Evolutionary conservation across 2,113 vertebrate genomes (phyloP), one percentile per base, ranked within the genome.

Genomic region (Chaetodon trifascialis): DNA sequence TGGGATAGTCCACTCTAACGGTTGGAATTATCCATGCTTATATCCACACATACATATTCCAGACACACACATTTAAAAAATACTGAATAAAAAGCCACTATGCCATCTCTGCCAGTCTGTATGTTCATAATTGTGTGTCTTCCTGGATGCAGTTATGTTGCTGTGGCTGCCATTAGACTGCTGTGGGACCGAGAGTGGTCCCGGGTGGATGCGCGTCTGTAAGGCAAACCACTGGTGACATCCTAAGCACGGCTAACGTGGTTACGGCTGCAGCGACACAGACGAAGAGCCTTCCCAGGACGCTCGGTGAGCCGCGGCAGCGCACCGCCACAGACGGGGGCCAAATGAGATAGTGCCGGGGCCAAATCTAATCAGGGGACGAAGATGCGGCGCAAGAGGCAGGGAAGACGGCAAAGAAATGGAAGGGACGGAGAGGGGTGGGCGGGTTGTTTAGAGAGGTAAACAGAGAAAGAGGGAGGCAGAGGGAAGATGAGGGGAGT

Each of bases 301-400:
- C 82, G 63, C 87, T 83, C 74, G 7, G 85, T 34, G 15, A 80
- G 65, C 74, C 73, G 16, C 49, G 73, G 76, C 76, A 74, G 67
- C 64, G 12, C 73, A 46, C 54, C 2, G 68, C 76, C 69, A 76
- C 84, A 86, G 86, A 88, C 79, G 64, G 58, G 38, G 75, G 77
- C 77, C 82, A 92, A 92, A 94, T 93, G 84, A 90, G 91, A 94
- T 93, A 82, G 91, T 81, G 62, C 40, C 34, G 60, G 75, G 86
- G 64, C 88, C 82, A 91, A 90, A 94, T 93, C 91, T 87, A 91
- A 94, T 94, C 91, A 90, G 70, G 77, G 82, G 77, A 84, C 63
- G n/a, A 72, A 80, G 82, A 87, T 79, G 75, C 84, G 49, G 70
- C 82, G 68, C 79, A 62, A 82, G 91, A 87, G 82, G 84, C 80